Conservation (phyloP, 2,888 invertebrate genomes). For the Drosophila greeni region DNA sequence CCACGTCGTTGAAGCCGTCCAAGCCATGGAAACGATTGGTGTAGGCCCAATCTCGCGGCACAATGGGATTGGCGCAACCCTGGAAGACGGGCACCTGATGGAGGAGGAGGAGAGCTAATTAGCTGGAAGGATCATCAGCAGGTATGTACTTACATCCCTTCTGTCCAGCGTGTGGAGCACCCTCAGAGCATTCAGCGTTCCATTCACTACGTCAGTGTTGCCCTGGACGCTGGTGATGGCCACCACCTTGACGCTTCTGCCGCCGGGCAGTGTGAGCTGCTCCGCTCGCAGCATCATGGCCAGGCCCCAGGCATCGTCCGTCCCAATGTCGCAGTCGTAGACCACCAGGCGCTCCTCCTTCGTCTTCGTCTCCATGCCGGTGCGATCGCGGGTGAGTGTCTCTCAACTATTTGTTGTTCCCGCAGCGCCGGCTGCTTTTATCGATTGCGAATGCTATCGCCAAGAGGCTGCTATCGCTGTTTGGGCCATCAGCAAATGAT, state of each 20-base stretch:
- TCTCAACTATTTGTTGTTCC: background rate
- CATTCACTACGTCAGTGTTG: slow-evolving; percentile 85
- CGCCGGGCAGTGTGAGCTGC: slow-evolving; percentile 17
- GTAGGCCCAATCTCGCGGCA: slow-evolving; percentile 67
- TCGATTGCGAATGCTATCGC: slow-evolving; percentile 17
- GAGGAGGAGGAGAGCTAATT: background rate
- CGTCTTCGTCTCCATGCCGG: slow-evolving; percentile 4
- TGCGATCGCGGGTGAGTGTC: background rate
- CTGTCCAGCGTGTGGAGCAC: slow-evolving; percentile 82
- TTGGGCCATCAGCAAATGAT: background rate
- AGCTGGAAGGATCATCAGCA: no score
- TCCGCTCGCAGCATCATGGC: slow-evolving; percentile 81
- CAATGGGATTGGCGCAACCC: slow-evolving; percentile 58
- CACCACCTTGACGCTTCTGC: slow-evolving; percentile 77
- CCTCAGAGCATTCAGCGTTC: slow-evolving; percentile 84
- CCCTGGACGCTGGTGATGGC: slow-evolving; percentile 87
- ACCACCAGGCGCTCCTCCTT: slow-evolving; percentile 76
- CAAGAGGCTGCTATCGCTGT: background rate
- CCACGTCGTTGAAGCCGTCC: slow-evolving; percentile 85
- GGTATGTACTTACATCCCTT: slow-evolving; percentile 83
- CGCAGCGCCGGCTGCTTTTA: background rate
- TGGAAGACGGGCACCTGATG: slow-evolving; percentile 66
- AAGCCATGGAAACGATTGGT: slow-evolving; percentile 79
- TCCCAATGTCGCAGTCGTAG: slow-evolving; percentile 82
- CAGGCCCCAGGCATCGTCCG: slow-evolving; percentile 83